phyloP scores from a whole-genome alignment of 2,113 vertebrate species.

The Trichechus manatus region DNA sequence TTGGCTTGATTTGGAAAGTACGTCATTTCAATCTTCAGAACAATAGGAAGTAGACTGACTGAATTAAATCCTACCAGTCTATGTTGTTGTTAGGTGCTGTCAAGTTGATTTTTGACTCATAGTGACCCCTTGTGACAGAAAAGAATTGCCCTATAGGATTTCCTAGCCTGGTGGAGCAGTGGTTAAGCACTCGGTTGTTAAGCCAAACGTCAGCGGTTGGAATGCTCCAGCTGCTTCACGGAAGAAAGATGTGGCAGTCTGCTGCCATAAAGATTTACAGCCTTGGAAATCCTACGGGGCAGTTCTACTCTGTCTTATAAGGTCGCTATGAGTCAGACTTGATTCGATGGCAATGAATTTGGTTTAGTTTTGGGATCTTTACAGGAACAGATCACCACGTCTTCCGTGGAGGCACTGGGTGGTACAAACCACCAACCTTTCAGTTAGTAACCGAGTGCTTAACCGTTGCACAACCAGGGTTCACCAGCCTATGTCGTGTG shows the following conservation, averaged over 20 bases:
- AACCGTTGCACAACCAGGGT: background rate
- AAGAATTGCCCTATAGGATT: background rate
- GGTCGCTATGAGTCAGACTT: background rate
- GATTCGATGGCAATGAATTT: background rate
- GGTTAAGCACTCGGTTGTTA: background rate
- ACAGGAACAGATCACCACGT: background rate
- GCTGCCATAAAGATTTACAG: background rate
- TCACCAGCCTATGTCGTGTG: background rate
- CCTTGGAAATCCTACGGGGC: no score
- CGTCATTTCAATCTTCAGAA: background rate
- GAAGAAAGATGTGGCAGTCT: background rate
- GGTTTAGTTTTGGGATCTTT: background rate
- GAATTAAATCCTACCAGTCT: background rate
- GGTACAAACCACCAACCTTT: background rate
- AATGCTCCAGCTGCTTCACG: background rate
- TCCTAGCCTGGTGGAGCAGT: background rate
- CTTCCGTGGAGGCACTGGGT: background rate
- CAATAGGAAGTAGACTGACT: background rate
- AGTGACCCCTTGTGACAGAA: background rate
- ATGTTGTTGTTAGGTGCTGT: background rate
- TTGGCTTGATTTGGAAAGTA: background rate
- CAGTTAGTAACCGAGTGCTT: background rate
- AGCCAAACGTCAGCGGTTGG: background rate
- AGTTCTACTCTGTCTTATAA: background rate
- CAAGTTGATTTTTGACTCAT: background rate